Evolutionary conservation across 1,140 invertebrate species (phyloP), one percentile per base, ranked within the genome.

Genomic region (Drosophila oshimai): DNA sequence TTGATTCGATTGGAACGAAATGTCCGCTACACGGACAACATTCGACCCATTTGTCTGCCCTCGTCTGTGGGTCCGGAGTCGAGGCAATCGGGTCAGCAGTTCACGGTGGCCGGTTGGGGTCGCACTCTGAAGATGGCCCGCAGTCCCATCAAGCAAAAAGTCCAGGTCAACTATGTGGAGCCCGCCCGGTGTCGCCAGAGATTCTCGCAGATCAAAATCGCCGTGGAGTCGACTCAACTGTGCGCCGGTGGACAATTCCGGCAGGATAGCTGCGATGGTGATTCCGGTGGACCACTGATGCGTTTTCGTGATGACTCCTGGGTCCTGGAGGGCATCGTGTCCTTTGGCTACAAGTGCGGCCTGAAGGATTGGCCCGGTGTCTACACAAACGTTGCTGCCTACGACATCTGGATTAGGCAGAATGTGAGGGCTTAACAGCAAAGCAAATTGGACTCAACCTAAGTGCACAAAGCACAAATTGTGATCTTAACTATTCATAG

Each of bases 231-330:
- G 2, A 88, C 83, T 0, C 93, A 94, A 67, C 84, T 94, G 46
- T 95, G 94, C 73, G 94, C 93, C 0, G 94, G 94, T 7, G 93
- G 93, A 6, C 77, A 92, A 7, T 73, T 89, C 0, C 92, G 93
- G 4, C 89, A 93, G 60, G 94, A 95, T 57, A 93, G 94, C 1
- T 95, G 94, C 49, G 92, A 92, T 0, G 94, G 94, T 0, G 94
- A 95, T 54, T 96, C 95, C 0, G 96, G 96, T 7, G 95, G 95
- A n/a, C 93, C 92, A 0, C 28, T 93, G n/a, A 92, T 93, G 92
- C 91, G 90, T 15, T 89, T 92, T 46, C 79, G 90, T 0, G 78
- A 74, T 4, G 91, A 61, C 45, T 74, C 89, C 68, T 93, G 92
- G 92, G 73, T 93, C 3, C 91, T 93, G 0, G 89, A 93, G 51